phyloP scores from a whole-genome alignment of 2,888 invertebrate species.

The Conomelus anceps region DNA sequence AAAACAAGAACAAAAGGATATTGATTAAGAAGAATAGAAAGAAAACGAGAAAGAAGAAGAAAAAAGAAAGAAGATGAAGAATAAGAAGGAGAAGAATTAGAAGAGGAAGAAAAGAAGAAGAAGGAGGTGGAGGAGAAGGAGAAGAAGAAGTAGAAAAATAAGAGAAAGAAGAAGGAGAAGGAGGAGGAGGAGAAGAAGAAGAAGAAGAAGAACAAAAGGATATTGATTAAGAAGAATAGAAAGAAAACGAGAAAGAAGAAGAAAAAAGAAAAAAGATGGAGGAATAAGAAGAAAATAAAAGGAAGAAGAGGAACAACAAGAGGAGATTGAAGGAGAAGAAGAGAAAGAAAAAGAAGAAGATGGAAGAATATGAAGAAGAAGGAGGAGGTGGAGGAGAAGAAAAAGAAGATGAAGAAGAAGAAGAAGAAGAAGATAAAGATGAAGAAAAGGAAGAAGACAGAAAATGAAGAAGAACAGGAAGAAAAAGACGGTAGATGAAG shows the following conservation, averaged over 20 bases:
- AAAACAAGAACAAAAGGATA: background rate
- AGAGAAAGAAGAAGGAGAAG: background rate
- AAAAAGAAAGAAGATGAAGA: background rate
- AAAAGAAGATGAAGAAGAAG: background rate
- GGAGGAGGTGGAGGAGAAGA: background rate
- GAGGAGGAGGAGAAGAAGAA: background rate
- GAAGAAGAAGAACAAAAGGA: background rate
- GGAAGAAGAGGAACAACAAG: no score
- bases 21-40: background rate
- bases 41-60: background rate
- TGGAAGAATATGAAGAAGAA: background rate
- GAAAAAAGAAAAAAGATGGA: background rate
- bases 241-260: no score
- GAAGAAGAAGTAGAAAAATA: background rate
- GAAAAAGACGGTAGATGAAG: background rate
- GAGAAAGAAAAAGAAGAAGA: background rate
- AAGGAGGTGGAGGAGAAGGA: background rate
- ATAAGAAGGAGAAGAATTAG: background rate
- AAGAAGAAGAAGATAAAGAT: background rate
- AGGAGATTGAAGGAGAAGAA: background rate
- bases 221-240: no score
- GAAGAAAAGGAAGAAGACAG: background rate
- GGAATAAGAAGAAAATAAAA: no score
- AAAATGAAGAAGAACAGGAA: background rate
- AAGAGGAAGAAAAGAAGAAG: background rate